Conservation (phyloP, 1,140 invertebrate species). For the Odontomachus brunneus region DNA sequence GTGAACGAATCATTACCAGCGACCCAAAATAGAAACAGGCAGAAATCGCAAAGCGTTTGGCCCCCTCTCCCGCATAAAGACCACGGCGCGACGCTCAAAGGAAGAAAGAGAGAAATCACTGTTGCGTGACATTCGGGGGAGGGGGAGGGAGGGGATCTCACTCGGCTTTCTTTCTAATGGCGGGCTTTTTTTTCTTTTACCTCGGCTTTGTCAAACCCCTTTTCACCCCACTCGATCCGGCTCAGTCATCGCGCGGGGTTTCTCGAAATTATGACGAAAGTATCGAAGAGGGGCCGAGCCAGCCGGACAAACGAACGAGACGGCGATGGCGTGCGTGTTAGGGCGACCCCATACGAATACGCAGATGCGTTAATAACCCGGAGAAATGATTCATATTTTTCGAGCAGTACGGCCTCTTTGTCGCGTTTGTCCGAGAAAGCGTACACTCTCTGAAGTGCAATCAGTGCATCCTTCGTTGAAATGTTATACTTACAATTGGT, state of each 20-base stretch:
- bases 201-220: constrained; percentile 40
- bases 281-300: constrained; percentile 54
- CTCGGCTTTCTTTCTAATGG: constrained; percentile 30
- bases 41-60: background rate
- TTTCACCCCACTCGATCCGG: constrained; percentile 24
- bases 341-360: constrained; percentile 64
- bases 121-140: constrained; percentile 35
- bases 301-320: constrained; percentile 65
- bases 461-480: too few relatives aligned
- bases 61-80: background rate
- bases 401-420: too few relatives aligned
- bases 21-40: background rate
- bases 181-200: constrained; percentile 21
- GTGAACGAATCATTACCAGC: background rate
- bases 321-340: constrained; percentile 24
- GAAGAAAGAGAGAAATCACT: background rate
- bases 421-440: too few relatives aligned
- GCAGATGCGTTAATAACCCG: constrained; percentile 63
- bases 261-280: constrained; percentile 73
- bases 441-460: too few relatives aligned
- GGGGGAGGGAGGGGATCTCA: constrained; percentile 1
- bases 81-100: background rate
- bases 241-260: constrained; percentile 66
- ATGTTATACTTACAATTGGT: too few relatives aligned
- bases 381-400: constrained; percentile 69